Base-by-base conservation (phyloP, 2,888 invertebrate genomes). In the Frankliniella fusca region DNA sequence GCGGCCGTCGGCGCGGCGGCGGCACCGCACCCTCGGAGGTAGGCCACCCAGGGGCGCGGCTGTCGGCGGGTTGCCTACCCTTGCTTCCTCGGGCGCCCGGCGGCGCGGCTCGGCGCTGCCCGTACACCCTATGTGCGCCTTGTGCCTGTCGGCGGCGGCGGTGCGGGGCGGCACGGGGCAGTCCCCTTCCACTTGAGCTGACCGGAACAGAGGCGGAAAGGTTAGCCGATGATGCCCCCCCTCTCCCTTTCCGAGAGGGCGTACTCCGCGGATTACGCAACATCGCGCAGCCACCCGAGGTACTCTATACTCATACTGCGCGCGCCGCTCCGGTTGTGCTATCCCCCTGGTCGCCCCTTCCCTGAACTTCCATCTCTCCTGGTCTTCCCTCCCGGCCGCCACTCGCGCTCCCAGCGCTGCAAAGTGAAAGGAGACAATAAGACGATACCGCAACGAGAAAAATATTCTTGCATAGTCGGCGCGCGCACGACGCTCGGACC, bases 301-400 rank as follows among this genome's bases (percentile, higher is more conserved):
- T 27, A 76, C 70, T 76, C 27, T 23, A 76, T 27, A 76, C 70
- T 76, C 70, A 76, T 76, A 76, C 70, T 27, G 10, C 27, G 54
- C 54, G 54, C 38, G 38, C 38, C 38, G 38, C 38, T 3, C 38
- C 38, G 38, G 38, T 38, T 38, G 38, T 38, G 38, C 38, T 38
- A 5, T 23, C 23, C 70, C 23, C 65, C 65, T 15, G 15, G 15
- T n/a, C 65, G 0, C 20, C 20, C 70, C 70, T 23, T 23, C 12
- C 27, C 27, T 27, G 23, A 23, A 88, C 89, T 86, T 86, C 85
- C 76, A 85, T 12, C 70, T 11, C 70, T 11, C 23, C 70, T 10
- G n/a, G n/a, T n/a, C 65, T 20, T n/a, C n/a, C n/a, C n/a, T n/a
- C n/a, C n/a, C n/a, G n/a, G n/a, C 54, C 54, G 1, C 1, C 38